phyloP scores from a whole-genome alignment of 1,140 invertebrate genomes.

The Mizuhopecten yessoensis region DNA sequence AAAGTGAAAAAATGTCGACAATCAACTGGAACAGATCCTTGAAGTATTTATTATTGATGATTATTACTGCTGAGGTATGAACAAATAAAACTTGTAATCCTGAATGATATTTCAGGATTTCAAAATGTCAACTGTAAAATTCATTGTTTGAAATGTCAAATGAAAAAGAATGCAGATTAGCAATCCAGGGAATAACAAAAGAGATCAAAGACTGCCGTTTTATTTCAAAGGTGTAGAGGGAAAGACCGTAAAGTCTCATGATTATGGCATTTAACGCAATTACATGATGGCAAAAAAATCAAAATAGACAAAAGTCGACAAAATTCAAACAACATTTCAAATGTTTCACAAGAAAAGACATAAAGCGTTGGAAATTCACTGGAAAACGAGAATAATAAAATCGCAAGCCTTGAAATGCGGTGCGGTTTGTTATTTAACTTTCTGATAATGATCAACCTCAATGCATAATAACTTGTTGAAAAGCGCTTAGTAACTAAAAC shows the following conservation, averaged over 20 bases:
- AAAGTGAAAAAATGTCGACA: no score
- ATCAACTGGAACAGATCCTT: no score
- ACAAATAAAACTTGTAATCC: not conserved
- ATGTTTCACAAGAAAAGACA: constrained; percentile 1
- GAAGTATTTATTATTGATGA: not conserved
- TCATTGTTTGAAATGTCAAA: constrained; percentile 8
- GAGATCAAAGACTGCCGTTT: not conserved
- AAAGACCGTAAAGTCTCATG: not conserved
- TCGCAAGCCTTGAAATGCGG: not conserved
- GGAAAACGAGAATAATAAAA: not conserved
- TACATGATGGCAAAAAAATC: not conserved
- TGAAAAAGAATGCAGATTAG: not conserved
- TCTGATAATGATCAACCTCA: not conserved
- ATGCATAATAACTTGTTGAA: constrained; percentile 5
- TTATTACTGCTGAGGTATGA: not conserved
- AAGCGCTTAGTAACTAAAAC: not conserved
- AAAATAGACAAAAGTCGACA: not conserved
- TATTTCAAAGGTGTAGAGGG: not conserved
- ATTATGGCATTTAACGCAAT: not conserved
- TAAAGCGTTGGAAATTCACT: not conserved
- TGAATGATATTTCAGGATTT: not conserved
- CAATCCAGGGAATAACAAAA: not conserved
- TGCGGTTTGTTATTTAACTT: not conserved
- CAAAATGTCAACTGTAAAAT: not conserved
- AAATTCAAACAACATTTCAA: constrained; percentile 5